Base-by-base conservation (phyloP, 1,140 invertebrate species). In the Belonocnema kinseyi region DNA sequence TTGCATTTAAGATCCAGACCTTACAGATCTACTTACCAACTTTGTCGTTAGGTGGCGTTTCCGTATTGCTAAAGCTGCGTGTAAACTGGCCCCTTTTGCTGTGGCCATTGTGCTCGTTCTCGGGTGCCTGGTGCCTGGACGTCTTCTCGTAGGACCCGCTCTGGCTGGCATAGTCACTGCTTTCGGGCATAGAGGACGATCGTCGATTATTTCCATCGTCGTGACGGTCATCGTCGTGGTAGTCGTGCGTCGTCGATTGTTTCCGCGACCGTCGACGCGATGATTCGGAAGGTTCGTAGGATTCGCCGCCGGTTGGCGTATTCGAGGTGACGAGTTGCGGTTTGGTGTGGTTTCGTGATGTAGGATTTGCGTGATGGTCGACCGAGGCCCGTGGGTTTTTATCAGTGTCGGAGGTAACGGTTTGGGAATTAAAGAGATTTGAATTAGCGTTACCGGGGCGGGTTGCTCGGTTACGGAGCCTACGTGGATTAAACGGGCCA, bases 1-100 rank as follows among this genome's bases (percentile, higher is more conserved):
- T 46, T 11, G 10, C 6, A 46, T 11, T 46, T 8, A 6, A 11
- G 40, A 46, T 46, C 40, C 40, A 46, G 40, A 46, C 40, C 2
- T 46, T 46, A 8, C 7, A 33, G n/a, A 72, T 71, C 12, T 61
- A 88, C 90, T 93, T 90, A 97, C 96, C 96, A 90, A 94, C 94
- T 94, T 97, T 97, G 88, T 97, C 96, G 86, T 97, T 96, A 7
- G 94, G 92, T 17, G 95, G 95, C 71, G 94, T 94, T 88, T 97
- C 96, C 19, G 95, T 94, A 89, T 96, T 96, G 82, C 96, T 96
- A 21, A 96, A 92, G 92, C 96, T 96, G 85, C 96, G 92, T 71
- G 95, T 95, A 88, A 96, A 96, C 80, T 96, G 95, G 61, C 94
- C 94, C 74, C 95, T 93, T 83, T 94, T 93, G 74, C 90, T 85